Conservation (phyloP, 2,113 vertebrate species). For the Psittacus erithacus region DNA sequence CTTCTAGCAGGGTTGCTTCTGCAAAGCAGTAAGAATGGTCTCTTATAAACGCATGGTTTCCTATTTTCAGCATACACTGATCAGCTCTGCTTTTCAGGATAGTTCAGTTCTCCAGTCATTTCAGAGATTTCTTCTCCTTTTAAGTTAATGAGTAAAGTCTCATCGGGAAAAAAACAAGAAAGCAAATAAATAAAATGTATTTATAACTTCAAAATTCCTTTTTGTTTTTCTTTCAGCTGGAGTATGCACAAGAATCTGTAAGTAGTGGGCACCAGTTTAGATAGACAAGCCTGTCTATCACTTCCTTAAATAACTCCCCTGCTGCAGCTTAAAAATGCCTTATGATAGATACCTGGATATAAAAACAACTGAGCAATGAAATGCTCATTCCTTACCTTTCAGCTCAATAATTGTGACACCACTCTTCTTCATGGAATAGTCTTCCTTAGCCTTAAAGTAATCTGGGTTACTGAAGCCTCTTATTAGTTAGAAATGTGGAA, state of each 20-base stretch:
- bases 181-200: not conserved
- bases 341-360: not conserved
- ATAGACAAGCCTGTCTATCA: fast-evolving
- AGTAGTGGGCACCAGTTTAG: not conserved
- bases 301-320: not conserved
- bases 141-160: not conserved
- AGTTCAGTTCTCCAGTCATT: not conserved
- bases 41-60: not conserved
- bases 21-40: not conserved
- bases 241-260: not conserved
- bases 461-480: not conserved
- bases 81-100: not conserved
- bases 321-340: not conserved
- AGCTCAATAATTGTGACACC: not conserved
- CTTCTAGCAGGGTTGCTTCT: not conserved
- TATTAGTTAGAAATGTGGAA: not conserved
- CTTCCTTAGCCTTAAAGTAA: not conserved
- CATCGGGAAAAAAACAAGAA: not conserved
- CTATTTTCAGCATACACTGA: not conserved
- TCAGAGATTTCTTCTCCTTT: not conserved
- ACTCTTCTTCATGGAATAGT: not conserved
- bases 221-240: not conserved
- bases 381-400: not conserved
- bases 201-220: not conserved
- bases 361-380: not conserved